A percentile compares a stretch with the other conserved stretches of the same genome.
Conservation (phyloP, 2,888 invertebrate genomes). For the Phaedon cochleariae region DNA sequence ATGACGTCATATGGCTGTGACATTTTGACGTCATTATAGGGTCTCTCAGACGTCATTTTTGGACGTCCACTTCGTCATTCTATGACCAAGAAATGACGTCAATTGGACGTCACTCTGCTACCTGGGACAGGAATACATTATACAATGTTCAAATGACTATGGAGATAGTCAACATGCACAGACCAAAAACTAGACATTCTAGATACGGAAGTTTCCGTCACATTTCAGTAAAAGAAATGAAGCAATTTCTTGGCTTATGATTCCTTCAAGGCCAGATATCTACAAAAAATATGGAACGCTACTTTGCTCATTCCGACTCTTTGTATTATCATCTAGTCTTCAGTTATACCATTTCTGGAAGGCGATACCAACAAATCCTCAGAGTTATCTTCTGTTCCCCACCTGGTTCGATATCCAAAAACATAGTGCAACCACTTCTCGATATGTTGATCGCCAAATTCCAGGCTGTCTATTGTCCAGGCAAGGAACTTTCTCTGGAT, state of each 20-base stretch:
- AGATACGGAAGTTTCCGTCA: slow-evolving; percentile 22
- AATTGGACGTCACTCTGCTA: too few species aligned
- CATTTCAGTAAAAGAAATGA: slow-evolving; percentile 27
- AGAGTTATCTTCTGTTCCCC: slow-evolving; percentile 17
- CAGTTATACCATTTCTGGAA: slow-evolving; percentile 22
- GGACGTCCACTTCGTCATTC: too few species aligned
- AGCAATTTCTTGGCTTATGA: slow-evolving; percentile 33
- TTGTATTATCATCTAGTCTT: slow-evolving; percentile 28
- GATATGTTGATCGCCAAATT: slow-evolving; percentile 17
- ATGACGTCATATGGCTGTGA: too few species aligned
- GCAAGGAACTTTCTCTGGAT: slow-evolving; percentile 18
- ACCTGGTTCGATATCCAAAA: slow-evolving; percentile 7
- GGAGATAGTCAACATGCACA: slow-evolving; percentile 14
- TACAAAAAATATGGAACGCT: slow-evolving; percentile 20
- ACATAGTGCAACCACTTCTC: slow-evolving; percentile 20
- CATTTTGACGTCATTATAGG: too few species aligned
- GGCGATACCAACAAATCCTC: slow-evolving; percentile 31
- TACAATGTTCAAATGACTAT: slow-evolving; percentile 20
- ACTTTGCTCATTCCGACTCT: slow-evolving; percentile 20
- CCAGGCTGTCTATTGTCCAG: slow-evolving; percentile 11
- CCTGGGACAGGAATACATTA: neutral
- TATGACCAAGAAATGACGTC: too few species aligned
- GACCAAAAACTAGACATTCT: slow-evolving; percentile 21
- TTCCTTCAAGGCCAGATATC: slow-evolving; percentile 30
- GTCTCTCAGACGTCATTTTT: too few species aligned